Evolutionary conservation across 2,888 invertebrate genomes (phyloP), one percentile per base, ranked within the genome.

Genomic region (Pediacus dermestoides): DNA sequence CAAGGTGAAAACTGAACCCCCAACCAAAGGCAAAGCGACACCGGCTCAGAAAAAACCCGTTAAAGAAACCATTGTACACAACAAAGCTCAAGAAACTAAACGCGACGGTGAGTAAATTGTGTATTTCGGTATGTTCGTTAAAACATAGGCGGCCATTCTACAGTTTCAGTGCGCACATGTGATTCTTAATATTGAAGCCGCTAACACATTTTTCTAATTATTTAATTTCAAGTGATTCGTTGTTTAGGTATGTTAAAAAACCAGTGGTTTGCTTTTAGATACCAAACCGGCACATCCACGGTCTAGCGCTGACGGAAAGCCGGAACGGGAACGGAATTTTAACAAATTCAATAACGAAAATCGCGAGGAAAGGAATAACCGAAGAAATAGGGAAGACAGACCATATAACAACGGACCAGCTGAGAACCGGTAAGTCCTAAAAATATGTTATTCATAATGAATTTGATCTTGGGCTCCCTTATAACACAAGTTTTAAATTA

Each of bases 351-450:
- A 74, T 58, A 75, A 74, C 57, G 80, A 82, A 60, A 77, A 78
- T 40, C 76, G 82, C 25, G 88, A 88, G 60, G 84, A 84, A 63
- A 78, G 87, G 48, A 81, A 83, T 57, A 84, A 81, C 60, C 72
- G 76, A 53, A 72, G 78, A 50, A 80, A 80, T 64, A 73, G 84
- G 61, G 75, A 85, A 70, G 76, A 80, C 63, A 68, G 70, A 63
- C 59, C 76, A 26, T 58, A 50, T 46, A n/a, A n/a, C n/a, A 70
- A 68, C 53, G 70, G 70, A 52, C 61, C 67, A 47, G 51, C 61
- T 33, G 67, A 66, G 52, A 64, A 63, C 50, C 61, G 66, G 68
- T 67, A 49, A 60, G 61, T 65, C 55, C n/a, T n/a, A n/a, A n/a
- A n/a, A n/a, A n/a, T n/a, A n/a, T n/a, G n/a, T n/a, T n/a, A n/a